Evolutionary conservation across 2,797 vertebrate species (phyloP).

Genomic region (Acipenser ruthenus): DNA sequence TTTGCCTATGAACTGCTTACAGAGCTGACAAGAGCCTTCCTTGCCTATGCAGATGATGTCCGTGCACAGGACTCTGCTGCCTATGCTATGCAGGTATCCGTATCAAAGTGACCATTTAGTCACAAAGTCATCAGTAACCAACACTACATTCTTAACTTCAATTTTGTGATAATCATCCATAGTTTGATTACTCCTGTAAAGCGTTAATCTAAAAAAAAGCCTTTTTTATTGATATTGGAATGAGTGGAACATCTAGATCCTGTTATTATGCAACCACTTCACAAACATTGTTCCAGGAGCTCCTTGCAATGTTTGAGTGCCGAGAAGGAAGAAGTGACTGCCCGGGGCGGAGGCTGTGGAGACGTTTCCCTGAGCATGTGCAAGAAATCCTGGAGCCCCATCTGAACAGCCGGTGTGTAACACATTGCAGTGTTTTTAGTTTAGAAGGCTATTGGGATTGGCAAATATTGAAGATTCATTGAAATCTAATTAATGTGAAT

Average conservation of each 20-base stretch:
- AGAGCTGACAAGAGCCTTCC: slow-evolving; percentile 86
- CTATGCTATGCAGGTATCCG: slow-evolving; percentile 85
- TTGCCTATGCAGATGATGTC: slow-evolving; percentile 91
- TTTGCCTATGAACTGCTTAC: slow-evolving; percentile 85
- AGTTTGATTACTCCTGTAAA: too few species aligned
- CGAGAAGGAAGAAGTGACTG: slow-evolving; percentile 72
- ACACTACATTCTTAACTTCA: too few species aligned
- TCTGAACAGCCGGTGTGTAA: slow-evolving; percentile 80
- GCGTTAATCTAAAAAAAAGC: too few species aligned
- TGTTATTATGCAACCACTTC: too few species aligned
- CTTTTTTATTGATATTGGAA: too few species aligned
- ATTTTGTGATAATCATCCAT: too few species aligned
- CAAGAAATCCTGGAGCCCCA: slow-evolving; percentile 96
- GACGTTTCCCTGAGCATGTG: slow-evolving; percentile 88
- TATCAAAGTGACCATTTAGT: too few species aligned
- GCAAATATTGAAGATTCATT: too few species aligned
- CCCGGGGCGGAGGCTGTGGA: slow-evolving; percentile 82
- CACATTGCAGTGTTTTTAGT: neutral
- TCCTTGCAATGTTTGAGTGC: slow-evolving; percentile 85
- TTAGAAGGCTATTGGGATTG: too few species aligned
- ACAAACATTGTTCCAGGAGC: slow-evolving; percentile 60
- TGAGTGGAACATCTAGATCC: too few species aligned
- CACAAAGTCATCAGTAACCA: too few species aligned
- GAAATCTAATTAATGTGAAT: slow-evolving; percentile 9
- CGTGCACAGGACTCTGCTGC: slow-evolving; percentile 94